A percentile compares a stretch with the other conserved stretches of the same genome.
Evolutionary conservation across 2,797 vertebrate genomes (phyloP).

Genomic region (Emys orbicularis): DNA sequence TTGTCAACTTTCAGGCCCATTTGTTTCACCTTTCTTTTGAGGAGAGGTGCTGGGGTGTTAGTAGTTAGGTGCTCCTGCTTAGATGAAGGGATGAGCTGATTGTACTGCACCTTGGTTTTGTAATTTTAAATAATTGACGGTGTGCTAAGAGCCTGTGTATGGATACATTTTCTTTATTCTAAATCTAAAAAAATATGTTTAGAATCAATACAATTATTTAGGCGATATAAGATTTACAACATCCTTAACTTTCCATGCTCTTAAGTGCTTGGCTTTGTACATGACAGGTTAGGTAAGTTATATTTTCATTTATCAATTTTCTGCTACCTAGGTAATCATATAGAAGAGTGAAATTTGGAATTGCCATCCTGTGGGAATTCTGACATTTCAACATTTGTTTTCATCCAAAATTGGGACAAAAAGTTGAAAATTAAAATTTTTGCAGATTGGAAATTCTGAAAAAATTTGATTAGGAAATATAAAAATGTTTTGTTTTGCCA

Average conservation of each 20-base stretch:
- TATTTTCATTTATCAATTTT: not conserved
- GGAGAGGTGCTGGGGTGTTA: too few relatives aligned
- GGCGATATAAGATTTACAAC: constrained; percentile 66
- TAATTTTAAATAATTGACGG: not conserved
- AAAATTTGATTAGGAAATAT: not conserved
- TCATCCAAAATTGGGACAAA: not conserved
- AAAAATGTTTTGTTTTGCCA: not conserved
- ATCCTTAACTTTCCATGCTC: constrained; percentile 70
- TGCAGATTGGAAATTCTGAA: not conserved
- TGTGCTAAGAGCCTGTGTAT: too few relatives aligned
- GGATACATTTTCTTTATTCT: not conserved
- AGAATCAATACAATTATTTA: not conserved
- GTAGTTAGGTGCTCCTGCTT: not conserved
- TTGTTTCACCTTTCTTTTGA: not conserved
- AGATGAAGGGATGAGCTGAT: not conserved
- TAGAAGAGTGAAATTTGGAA: not conserved
- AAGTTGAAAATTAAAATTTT: not conserved
- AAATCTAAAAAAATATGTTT: not conserved
- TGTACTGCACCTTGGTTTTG: not conserved
- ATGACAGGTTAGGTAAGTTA: constrained; percentile 70
- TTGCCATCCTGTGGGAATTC: not conserved
- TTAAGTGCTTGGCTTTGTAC: constrained; percentile 58
- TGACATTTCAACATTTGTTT: not conserved
- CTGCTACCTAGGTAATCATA: not conserved
- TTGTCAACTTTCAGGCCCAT: not conserved